Conservation (phyloP, 1,140 invertebrate genomes). For the Bombus huntii region DNA sequence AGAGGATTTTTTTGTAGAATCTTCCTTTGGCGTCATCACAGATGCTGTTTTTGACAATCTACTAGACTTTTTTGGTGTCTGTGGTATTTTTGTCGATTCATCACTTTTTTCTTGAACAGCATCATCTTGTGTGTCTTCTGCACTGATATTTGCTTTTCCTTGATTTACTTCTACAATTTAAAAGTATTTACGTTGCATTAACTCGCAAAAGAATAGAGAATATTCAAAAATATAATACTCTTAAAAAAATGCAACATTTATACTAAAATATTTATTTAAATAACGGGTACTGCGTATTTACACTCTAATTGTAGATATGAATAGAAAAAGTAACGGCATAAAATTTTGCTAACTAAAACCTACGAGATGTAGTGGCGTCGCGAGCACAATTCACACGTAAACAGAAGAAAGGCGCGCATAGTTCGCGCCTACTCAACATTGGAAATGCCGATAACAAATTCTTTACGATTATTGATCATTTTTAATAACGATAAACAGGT, state of each 20-base stretch:
- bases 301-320: background rate
- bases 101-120: slow-evolving; percentile 58
- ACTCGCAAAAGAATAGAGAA: background rate
- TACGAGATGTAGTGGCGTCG: slow-evolving; percentile 10
- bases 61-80: slow-evolving; percentile 73
- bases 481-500: background rate
- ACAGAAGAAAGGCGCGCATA: slow-evolving; percentile 18
- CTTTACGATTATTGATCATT: background rate
- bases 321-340: background rate
- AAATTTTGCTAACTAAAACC: background rate
- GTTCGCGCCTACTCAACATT: background rate
- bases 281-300: no score
- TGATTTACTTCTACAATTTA: slow-evolving; percentile 13
- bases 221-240: background rate
- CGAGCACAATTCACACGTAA: slow-evolving; percentile 14
- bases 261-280: background rate
- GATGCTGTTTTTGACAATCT: slow-evolving; percentile 73
- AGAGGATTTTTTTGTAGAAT: slow-evolving; percentile 62
- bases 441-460: background rate
- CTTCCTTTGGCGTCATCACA: slow-evolving; percentile 69
- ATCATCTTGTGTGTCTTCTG: slow-evolving; percentile 49
- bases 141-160: slow-evolving; percentile 7
- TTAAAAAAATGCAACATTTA: background rate
- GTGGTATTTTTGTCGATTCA: slow-evolving; percentile 64
- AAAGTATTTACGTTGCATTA: background rate